phyloP scores from a whole-genome alignment of 2,888 invertebrate species.

The Platycnemis pennipes region DNA sequence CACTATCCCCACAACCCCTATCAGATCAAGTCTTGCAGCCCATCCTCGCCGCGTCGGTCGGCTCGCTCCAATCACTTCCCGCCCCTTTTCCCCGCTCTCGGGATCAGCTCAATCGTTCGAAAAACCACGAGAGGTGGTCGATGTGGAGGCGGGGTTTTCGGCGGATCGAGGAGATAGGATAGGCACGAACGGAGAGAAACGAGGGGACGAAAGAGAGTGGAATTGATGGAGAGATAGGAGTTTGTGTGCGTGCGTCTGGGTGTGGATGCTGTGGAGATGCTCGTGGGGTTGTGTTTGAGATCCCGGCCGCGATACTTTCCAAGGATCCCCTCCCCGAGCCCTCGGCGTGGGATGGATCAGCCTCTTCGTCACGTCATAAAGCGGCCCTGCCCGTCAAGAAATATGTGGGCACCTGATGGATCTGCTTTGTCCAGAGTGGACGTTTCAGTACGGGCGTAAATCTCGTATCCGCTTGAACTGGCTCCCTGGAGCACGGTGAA shows the following conservation, averaged over 20 bases:
- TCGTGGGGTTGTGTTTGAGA: neutral
- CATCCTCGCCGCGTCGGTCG: neutral
- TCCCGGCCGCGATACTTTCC: neutral
- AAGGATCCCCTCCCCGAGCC: neutral
- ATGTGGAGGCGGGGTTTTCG: neutral
- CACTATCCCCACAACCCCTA: neutral
- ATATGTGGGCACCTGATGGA: neutral
- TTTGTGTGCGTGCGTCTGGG: no score
- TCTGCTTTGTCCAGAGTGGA: neutral
- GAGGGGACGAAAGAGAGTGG: neutral
- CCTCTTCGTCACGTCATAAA: slow-evolving; percentile 5
- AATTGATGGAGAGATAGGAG: neutral
- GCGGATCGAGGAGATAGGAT: neutral
- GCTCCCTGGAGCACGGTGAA: neutral
- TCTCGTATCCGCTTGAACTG: neutral
- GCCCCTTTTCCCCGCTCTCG: neutral
- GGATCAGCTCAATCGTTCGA: neutral
- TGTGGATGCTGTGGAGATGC: no score
- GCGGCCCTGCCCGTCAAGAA: neutral
- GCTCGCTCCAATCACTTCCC: neutral
- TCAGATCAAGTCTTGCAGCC: neutral
- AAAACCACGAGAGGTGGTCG: neutral
- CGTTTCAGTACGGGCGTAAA: neutral
- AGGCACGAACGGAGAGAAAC: neutral
- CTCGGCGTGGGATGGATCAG: neutral